These are phyloP conservation scores for Drosophila meridionalis DNA, from an alignment of 2,888 invertebrate genomes.

Conservation along the genomic window DNA sequence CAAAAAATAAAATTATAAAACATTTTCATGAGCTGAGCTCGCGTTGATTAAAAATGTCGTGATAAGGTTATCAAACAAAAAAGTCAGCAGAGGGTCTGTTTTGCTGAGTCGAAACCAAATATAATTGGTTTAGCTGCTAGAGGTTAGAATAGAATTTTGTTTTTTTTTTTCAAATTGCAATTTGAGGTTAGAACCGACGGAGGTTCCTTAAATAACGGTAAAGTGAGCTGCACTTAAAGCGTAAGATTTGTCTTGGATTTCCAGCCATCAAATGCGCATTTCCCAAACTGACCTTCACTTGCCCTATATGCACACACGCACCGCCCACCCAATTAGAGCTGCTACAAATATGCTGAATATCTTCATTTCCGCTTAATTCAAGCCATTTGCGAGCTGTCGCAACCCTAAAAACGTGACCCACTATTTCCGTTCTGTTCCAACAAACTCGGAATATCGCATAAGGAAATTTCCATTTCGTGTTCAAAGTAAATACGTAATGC, in stretches of 20 bases:
- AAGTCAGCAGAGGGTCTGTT: slow-evolving; percentile 18
- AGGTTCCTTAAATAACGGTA: no score
- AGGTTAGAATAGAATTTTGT: background rate
- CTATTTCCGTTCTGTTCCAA: slow-evolving; percentile 37
- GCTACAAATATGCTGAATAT: slow-evolving; percentile 18
- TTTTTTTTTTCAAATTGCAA: background rate
- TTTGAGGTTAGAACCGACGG: background rate
- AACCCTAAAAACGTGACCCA: slow-evolving; percentile 33
- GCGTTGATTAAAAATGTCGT: slow-evolving; percentile 21
- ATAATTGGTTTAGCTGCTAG: slow-evolving; percentile 9
- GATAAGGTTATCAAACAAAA: slow-evolving; percentile 38
- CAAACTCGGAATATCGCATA: slow-evolving; percentile 4
- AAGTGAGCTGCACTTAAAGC: no score
- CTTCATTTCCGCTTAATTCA: slow-evolving; percentile 28
- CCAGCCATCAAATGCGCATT: background rate
- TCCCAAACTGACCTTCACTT: slow-evolving; percentile 28
- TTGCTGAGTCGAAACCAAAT: slow-evolving; percentile 13
- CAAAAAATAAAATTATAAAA: background rate
- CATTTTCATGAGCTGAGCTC: slow-evolving; percentile 4
- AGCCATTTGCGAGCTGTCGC: slow-evolving; percentile 21
- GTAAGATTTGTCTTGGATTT: no score
- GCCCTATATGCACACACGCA: slow-evolving; percentile 8
- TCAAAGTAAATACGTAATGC: slow-evolving; percentile 14
- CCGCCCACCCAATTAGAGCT: background rate
- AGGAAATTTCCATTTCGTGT: slow-evolving; percentile 39